Evolutionary conservation across 2,113 vertebrate genomes (phyloP).

Genomic region (Chauna torquata): DNA sequence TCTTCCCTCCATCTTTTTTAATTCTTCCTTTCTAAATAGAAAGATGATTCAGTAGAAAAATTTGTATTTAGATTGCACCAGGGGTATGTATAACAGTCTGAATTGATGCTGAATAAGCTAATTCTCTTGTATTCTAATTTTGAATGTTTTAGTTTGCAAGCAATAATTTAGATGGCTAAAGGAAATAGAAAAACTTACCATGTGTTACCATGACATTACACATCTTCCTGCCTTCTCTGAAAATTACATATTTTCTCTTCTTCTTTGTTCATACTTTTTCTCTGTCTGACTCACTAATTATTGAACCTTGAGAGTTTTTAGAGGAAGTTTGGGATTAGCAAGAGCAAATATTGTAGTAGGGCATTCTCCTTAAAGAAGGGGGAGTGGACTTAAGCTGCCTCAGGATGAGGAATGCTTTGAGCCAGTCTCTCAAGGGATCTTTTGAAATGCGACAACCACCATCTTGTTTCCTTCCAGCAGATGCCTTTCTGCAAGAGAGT

Average conservation of each 20-base stretch:
- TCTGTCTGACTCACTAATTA: background rate
- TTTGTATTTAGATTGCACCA: background rate
- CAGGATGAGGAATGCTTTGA: background rate
- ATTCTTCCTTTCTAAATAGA: background rate
- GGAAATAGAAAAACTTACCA: background rate
- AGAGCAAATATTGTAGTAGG: background rate
- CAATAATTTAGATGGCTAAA: background rate
- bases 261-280: background rate
- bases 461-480: background rate
- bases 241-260: background rate
- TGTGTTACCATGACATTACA: background rate
- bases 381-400: background rate
- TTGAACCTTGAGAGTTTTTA: background rate
- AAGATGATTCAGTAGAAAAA: background rate
- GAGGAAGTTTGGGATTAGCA: background rate
- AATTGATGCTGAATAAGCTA: background rate
- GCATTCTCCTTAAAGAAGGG: background rate
- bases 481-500: background rate
- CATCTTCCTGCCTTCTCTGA: background rate
- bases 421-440: background rate
- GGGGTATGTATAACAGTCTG: background rate
- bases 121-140: background rate
- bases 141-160: background rate
- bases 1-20: background rate
- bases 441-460: background rate